These are phyloP conservation scores for Dendroctonus ponderosae DNA, from an alignment of 1,140 invertebrate genomes.

Conservation along the genomic window DNA sequence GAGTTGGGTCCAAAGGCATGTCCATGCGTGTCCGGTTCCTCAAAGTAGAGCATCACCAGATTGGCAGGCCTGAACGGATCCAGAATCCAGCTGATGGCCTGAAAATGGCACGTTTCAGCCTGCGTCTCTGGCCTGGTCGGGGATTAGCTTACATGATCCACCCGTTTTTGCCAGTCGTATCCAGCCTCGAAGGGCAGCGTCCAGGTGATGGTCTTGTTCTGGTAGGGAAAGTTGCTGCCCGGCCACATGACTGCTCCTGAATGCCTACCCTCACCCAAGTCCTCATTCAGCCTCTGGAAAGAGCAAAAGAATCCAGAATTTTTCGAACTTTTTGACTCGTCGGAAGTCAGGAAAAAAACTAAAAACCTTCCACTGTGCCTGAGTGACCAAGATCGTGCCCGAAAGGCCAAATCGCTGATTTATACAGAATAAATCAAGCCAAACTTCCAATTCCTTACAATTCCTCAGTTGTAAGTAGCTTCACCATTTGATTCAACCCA, in stretches of 20 bases:
- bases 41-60: slow-evolving; percentile 69
- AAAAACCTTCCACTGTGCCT: no score
- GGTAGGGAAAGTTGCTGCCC: slow-evolving; percentile 54
- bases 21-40: slow-evolving; percentile 67
- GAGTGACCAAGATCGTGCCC: no score
- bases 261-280: slow-evolving; percentile 50
- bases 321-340: no score
- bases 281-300: slow-evolving; percentile 58
- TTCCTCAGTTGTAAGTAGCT: no score
- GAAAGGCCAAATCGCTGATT: no score
- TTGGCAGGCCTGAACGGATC: slow-evolving; percentile 58
- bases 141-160: slow-evolving; percentile 53
- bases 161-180: slow-evolving; percentile 55
- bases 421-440: no score
- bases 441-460: no score
- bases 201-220: slow-evolving; percentile 51
- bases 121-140: no score
- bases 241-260: slow-evolving; percentile 67
- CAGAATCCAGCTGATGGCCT: slow-evolving; percentile 66
- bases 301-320: no score
- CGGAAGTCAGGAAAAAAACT: no score
- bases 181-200: slow-evolving; percentile 46
- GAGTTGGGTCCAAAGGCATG: slow-evolving; percentile 55
- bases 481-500: no score
- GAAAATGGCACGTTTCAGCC: slow-evolving; percentile 16